Percentiles rank a stretch among this genome's conserved stretches.
These are phyloP conservation scores for Capromys pilorides DNA, from an alignment of 2,797 vertebrate species.

Conservation along the genomic window DNA sequence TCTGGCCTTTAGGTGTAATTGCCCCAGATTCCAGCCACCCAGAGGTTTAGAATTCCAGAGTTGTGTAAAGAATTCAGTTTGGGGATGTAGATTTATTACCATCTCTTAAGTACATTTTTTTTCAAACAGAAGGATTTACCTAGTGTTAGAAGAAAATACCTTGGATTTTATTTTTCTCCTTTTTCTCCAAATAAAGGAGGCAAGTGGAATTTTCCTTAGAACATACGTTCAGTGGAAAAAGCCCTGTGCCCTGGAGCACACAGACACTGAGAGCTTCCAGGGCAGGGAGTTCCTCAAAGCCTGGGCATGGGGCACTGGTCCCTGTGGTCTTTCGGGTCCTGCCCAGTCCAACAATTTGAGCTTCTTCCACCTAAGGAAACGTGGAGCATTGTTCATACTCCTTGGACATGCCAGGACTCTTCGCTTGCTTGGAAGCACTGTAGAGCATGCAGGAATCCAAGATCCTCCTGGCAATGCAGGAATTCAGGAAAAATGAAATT, in stretches of 20 bases:
- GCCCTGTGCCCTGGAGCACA: background rate
- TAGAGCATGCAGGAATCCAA: background rate
- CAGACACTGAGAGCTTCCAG: background rate
- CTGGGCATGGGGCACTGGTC: background rate
- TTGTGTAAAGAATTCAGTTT: slow-evolving; percentile 58
- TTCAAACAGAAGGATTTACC: slow-evolving; percentile 35
- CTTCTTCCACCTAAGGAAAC: background rate
- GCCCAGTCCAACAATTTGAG: background rate
- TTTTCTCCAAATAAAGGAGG: slow-evolving; percentile 44
- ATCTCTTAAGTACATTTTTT: slow-evolving; percentile 49
- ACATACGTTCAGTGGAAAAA: background rate
- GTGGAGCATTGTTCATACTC: background rate
- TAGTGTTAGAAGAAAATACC: slow-evolving; percentile 45
- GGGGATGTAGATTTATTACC: slow-evolving; percentile 65
- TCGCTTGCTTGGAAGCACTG: background rate
- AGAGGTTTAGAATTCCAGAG: slow-evolving; percentile 71
- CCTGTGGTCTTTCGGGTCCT: background rate
- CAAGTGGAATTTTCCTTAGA: background rate
- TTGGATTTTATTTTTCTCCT: background rate
- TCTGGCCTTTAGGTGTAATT: slow-evolving; percentile 78
- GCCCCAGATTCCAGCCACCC: slow-evolving; percentile 69
- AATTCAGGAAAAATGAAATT: background rate
- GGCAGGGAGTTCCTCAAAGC: background rate
- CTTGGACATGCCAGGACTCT: background rate
- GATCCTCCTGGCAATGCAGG: rapidly evolving